phyloP scores from a whole-genome alignment of 1,140 invertebrate species.

The Batillaria attramentaria region DNA sequence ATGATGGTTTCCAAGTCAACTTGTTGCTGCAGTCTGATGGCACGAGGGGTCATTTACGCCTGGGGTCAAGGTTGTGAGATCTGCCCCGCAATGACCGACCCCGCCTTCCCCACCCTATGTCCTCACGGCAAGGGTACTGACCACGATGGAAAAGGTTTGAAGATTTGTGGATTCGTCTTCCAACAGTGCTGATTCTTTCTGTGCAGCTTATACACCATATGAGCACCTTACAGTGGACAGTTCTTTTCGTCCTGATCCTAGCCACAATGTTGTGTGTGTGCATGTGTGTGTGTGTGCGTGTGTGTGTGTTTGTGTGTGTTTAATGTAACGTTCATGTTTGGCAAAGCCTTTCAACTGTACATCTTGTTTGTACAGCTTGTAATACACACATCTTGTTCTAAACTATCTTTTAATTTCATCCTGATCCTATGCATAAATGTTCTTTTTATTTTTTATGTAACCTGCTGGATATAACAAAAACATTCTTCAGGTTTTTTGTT shows the following conservation, averaged over 20 bases:
- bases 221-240: not conserved
- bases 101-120: constrained; percentile 84
- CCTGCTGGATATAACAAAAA: not conserved
- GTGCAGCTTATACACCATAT: not conserved
- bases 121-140: constrained; percentile 86
- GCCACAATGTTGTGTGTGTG: not conserved
- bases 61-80: constrained; percentile 88
- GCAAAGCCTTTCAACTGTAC: no score
- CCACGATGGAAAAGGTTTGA: constrained; percentile 83
- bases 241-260: not conserved
- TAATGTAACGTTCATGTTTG: not conserved
- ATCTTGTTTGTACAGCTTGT: no score
- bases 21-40: constrained; percentile 85
- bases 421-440: no score
- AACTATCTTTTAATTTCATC: no score
- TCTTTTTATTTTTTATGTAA: not conserved
- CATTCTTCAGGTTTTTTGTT: not conserved
- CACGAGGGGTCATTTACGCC: constrained; percentile 79
- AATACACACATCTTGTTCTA: no score
- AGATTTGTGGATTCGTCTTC: no score
- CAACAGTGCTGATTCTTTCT: not conserved
- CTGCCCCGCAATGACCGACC: constrained; percentile 81
- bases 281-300: not conserved
- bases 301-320: not conserved
- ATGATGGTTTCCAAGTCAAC: constrained; percentile 86